Evolutionary conservation across 2,888 invertebrate species (phyloP), one percentile per base, ranked within the genome.

Genomic region (Axea sp.): DNA sequence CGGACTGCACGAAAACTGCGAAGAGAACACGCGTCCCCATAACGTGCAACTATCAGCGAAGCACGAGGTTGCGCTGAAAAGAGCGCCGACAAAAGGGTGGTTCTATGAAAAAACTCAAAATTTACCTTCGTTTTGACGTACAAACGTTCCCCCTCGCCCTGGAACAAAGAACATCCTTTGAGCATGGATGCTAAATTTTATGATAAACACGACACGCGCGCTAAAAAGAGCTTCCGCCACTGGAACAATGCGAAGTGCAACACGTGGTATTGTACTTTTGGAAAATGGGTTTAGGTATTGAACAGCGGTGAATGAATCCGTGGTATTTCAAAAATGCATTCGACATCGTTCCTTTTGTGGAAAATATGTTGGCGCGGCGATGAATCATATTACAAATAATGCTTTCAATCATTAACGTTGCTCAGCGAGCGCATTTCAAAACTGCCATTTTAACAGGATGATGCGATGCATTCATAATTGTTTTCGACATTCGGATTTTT

Each of bases 11-110:
- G 59, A 53, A 74, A 69, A 59, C 75, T 60, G 65, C 45, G 45
- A 73, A 73, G 57, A 62, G 75, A 65, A 67, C 59, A 39, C 19
- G 68, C 68, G 68, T 69, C 68, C 65, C 72, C 53, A 73, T 51
- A 51, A 57, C 49, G 26, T 60, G 60, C 45, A 51, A 60, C 69
- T 60, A 47, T 60, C 30, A n/a, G 53, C 24, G 35, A 33, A 49
- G 55, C 45, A 47, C 7, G 39, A 62, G 51, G 57, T 67, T 68
- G 39, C 11, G 9, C 33, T 62, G 47, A 62, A 68, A 59, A 62
- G 45, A 43, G 19, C 33, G 14, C 60, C 62, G 51, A 55, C 71
- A 57, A 55, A 64, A 64, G 62, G 49, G 39, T 22, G 45, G 30
- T 39, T 11, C 45, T 19, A 47, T 22, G 12, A 17, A 45, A 45